Evolutionary conservation across 1,140 invertebrate genomes (phyloP).

Genomic region (Muscidifurax raptorellus): DNA sequence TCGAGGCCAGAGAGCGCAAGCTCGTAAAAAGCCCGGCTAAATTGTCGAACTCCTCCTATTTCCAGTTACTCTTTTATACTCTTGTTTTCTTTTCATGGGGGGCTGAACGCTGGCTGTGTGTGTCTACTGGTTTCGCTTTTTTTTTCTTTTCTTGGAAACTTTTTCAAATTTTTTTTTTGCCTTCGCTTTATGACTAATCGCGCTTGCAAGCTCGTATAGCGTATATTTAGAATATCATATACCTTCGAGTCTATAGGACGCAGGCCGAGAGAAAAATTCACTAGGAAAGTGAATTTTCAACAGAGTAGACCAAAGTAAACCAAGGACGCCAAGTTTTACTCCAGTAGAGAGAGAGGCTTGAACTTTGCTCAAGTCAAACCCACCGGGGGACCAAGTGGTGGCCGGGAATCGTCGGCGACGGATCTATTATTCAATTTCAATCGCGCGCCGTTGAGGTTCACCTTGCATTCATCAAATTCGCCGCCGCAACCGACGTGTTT

Average conservation of each 20-base stretch:
- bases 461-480: conserved; percentile 10
- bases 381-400: neutral
- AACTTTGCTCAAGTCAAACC: neutral
- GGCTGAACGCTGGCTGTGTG: neutral
- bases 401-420: neutral
- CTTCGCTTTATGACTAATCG: too few relatives aligned
- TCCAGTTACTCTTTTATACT: neutral
- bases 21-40: conserved; percentile 15
- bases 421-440: conserved; percentile 34
- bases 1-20: neutral
- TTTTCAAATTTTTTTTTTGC: too few relatives aligned
- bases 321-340: neutral
- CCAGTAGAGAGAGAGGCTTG: neutral
- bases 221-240: too few relatives aligned
- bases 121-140: too few relatives aligned
- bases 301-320: neutral
- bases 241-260: too few relatives aligned
- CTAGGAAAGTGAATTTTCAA: too few relatives aligned
- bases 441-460: neutral
- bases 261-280: neutral
- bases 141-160: too few relatives aligned
- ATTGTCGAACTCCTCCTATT: neutral
- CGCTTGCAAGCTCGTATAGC: neutral
- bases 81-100: neutral
- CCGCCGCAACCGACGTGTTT: neutral